A percentile compares a stretch with the other conserved stretches of the same genome.
Conservation (phyloP, 2,797 vertebrate species). For the Bovichtus variegatus region DNA sequence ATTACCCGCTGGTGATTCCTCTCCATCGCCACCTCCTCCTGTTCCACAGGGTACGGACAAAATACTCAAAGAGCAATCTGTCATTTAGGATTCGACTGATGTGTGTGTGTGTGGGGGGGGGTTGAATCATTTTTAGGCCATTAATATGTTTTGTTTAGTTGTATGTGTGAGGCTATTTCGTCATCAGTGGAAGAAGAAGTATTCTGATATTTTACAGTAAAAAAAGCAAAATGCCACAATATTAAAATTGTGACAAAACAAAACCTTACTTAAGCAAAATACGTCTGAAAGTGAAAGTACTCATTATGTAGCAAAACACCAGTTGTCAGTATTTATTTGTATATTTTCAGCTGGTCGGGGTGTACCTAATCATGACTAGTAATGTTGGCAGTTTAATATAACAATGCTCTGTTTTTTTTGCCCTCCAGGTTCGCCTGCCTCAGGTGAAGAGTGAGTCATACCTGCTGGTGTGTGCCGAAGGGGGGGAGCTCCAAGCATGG, state of each 20-base stretch:
- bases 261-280: not conserved
- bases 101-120: no score
- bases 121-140: not conserved
- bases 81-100: not conserved
- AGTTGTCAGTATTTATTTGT: not conserved
- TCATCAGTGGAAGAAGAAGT: not conserved
- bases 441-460: conserved; percentile 80
- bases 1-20: conserved; percentile 86
- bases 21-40: conserved; percentile 86
- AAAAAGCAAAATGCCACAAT: no score
- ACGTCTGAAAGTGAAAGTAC: not conserved
- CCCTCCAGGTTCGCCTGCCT: conserved; percentile 70
- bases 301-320: not conserved
- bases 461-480: conserved; percentile 76
- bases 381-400: no score
- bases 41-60: conserved; percentile 84
- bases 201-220: not conserved
- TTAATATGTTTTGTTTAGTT: not conserved
- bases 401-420: no score
- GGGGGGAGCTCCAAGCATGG: conserved; percentile 70
- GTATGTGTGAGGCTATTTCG: not conserved
- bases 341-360: no score
- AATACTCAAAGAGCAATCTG: not conserved
- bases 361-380: not conserved
- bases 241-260: no score